Base-by-base conservation (phyloP, 2,888 invertebrate genomes). In the Stratiomys singularior region DNA sequence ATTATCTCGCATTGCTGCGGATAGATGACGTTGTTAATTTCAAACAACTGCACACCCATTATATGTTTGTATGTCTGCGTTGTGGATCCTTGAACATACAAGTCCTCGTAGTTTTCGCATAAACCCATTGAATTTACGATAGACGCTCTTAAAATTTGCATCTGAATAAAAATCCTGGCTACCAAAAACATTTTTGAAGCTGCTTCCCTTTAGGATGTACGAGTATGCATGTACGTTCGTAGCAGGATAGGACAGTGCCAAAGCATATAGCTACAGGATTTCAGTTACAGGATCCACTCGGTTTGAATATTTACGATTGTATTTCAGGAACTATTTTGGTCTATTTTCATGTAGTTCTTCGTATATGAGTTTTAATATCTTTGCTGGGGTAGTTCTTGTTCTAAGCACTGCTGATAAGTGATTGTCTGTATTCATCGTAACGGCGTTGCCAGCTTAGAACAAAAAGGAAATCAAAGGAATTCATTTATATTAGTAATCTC, bases 41-140 rank as follows among this genome's bases (percentile, higher is more conserved):
- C 46, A 21, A 23, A 4, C 25, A 46, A 25, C 18, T 25, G 30
- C 30, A 30, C 69, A 69, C 47, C n/a, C 47, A 46, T 47, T 23
- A 37, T 9, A n/a, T 46, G 13, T 37, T 37, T 37, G 37, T 37
- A 37, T 37, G 37, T 37, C 37, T 37, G 37, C 37, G 9, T 37
- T 5, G 37, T 9, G 46, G 28, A 69, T 23, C 15, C 15, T 13
- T 69, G 67, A 21, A 21, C 27, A n/a, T 13, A 37, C 21, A 74
- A 30, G 37, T 60, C 74, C 58, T 74, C 37, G 71, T 72, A 72
- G 71, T 52, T 72, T 72, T 72, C 71, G 27, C 58, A 60, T 74
- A 74, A 74, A 74, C 58, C 74, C 74, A 28, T 37, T 58, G 74
- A 74, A 74, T 74, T 74, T 74, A 74, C 74, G 74, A 58, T 30